These are phyloP conservation scores for Mythimna loreyi DNA, from an alignment of 2,888 invertebrate species.

Conservation along the genomic window DNA sequence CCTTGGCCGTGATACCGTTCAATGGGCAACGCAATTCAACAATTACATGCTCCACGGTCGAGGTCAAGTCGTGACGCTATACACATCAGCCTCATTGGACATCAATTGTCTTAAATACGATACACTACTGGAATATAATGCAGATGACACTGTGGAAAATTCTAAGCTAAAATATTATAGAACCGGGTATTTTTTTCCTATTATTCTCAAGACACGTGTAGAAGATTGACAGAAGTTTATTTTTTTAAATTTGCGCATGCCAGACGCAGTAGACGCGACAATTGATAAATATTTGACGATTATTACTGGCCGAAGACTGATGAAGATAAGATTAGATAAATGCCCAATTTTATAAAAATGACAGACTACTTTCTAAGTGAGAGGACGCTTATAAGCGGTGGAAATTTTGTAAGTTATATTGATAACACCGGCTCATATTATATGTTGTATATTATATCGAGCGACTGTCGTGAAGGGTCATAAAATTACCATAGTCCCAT, in stretches of 20 bases:
- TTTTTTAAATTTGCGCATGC: conserved; percentile 9
- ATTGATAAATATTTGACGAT: conserved; percentile 69
- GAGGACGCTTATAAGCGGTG: conserved; percentile 2
- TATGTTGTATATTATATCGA: conserved; percentile 23
- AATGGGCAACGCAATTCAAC: conserved; percentile 83
- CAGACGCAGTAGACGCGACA: conserved; percentile 30
- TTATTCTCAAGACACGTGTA: conserved; percentile 6
- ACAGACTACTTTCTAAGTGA: conserved; percentile 34
- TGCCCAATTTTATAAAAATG: conserved; percentile 46
- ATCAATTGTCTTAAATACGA: conserved; percentile 53
- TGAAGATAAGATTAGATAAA: conserved; percentile 73
- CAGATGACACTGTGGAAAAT: conserved; percentile 41
- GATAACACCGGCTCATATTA: conserved; percentile 20
- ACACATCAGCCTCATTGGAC: conserved; percentile 52
- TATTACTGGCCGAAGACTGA: conserved; percentile 72
- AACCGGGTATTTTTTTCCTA: conserved; percentile 6
- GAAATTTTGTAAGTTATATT: conserved; percentile 35
- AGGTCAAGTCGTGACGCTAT: conserved; percentile 76
- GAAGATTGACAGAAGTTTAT: conserved; percentile 12
- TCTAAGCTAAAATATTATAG: conserved; percentile 11
- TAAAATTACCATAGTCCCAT: conserved; percentile 64
- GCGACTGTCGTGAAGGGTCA: conserved; percentile 38
- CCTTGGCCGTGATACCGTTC: conserved; percentile 87
- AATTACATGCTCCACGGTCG: conserved; percentile 85
- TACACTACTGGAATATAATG: conserved; percentile 21